Base-by-base conservation (phyloP, 2,888 invertebrate species). In the Agrochola circellaris region DNA sequence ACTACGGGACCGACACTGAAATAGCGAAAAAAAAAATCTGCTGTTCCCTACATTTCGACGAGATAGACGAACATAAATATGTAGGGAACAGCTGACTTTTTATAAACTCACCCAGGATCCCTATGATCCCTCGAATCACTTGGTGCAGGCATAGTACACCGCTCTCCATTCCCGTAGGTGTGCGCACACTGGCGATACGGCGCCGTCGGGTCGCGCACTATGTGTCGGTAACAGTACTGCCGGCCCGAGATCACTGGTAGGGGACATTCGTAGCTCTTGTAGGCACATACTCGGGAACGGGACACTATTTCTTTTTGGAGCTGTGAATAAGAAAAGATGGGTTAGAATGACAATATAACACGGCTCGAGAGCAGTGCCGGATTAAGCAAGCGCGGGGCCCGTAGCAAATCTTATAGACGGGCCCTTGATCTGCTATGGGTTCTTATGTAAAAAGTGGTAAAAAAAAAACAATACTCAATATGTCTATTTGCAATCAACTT, bases 131-230 rank as follows among this genome's bases (percentile, higher is more conserved):
- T 82, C 15, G 79, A 70, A 1, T 90, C 91, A 1, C 73, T 98
- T 0, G 98, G 98, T 4, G 98, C 98, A 0, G 99, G 98, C 90
- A 98, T 97, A n/a, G 97, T 95, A 92, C 99, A 99, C 81, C 98
- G 97, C 85, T 98, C 98, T 0, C 98, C 98, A 82, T 97, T 98
- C 72, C 97, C 97, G 38, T 88, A 97, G 88, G 93, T 97, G 97
- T 84, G 98, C 0, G 97, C 96, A 92, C 99, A 99, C 86, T 98
- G 98, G 82, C 97, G 98, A 93, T 97, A 99, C 0, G 99, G 99
- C 0, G 99, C 98, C 20, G 95, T 97, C 11, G 98, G 97, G 93
- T 99, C 99, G 87, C 98, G 82, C 20, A 99, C 95, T 83, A 99
- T 98, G 90, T 99, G 99, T 7, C 98, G 97, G 8, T 97, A 97